Evolutionary conservation across 1,140 invertebrate genomes (phyloP).

Genomic region (Papilio machaon): DNA sequence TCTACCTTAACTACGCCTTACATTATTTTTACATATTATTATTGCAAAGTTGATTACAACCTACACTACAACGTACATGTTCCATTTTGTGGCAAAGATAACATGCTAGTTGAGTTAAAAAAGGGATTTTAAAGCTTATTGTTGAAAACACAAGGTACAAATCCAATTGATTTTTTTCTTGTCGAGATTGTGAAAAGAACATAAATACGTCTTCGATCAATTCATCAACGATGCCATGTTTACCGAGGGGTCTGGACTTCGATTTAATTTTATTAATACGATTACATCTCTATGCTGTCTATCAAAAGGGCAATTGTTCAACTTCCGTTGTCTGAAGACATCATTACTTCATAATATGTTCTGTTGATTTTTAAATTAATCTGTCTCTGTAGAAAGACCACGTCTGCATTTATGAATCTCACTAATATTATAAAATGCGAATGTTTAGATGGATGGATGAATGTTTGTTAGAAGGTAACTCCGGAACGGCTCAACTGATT

Average conservation of each 20-base stretch:
- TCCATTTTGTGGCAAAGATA: background rate
- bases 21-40: background rate
- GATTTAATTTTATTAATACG: slow-evolving; percentile 52
- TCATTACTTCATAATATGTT: slow-evolving; percentile 41
- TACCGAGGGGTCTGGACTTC: slow-evolving; percentile 32
- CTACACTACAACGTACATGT: background rate
- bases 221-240: slow-evolving; percentile 22
- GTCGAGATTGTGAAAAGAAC: background rate
- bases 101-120: background rate
- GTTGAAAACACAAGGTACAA: background rate
- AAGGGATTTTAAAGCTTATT: background rate
- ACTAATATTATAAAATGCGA: no score
- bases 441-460: no score
- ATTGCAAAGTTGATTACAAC: slow-evolving; percentile 2
- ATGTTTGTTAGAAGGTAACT: no score
- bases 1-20: background rate
- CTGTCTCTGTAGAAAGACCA: background rate
- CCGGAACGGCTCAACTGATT: no score
- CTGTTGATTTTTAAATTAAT: background rate
- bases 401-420: no score
- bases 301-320: slow-evolving; percentile 69
- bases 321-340: slow-evolving; percentile 60
- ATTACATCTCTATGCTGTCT: slow-evolving; percentile 49
- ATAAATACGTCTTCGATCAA: slow-evolving; percentile 30
- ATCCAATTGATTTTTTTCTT: background rate